A percentile compares a stretch with the other conserved stretches of the same genome.
These are phyloP conservation scores for Megalops atlanticus DNA, from an alignment of 2,113 vertebrate species.

Conservation along the genomic window DNA sequence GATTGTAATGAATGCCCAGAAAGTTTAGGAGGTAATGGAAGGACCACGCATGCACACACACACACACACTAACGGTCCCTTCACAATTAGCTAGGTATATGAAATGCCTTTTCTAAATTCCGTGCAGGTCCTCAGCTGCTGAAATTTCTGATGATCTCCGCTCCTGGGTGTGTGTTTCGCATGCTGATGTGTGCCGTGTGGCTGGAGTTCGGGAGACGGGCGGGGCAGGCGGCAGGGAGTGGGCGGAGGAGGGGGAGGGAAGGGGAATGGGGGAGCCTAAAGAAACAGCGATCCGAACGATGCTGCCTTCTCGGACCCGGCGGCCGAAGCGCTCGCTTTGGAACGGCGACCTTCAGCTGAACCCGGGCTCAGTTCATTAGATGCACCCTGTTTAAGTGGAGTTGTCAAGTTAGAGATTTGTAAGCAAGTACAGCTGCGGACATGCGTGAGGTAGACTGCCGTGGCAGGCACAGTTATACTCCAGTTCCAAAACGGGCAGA, in stretches of 20 bases:
- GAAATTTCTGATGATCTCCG: conserved; percentile 71
- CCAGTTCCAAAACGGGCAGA: neutral
- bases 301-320: neutral
- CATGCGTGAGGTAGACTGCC: neutral
- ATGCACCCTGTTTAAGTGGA: neutral
- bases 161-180: conserved; percentile 56
- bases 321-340: neutral
- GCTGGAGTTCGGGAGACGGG: conserved; percentile 42
- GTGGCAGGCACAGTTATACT: neutral
- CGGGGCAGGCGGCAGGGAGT: conserved; percentile 45
- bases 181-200: conserved; percentile 64
- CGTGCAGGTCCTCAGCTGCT: conserved; percentile 64
- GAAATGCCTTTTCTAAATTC: conserved; percentile 65
- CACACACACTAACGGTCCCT: conserved; percentile 46
- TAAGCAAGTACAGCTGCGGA: conserved; percentile 11
- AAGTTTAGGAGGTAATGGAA: neutral
- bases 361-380: conserved; percentile 15
- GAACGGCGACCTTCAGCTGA: conserved; percentile 19
- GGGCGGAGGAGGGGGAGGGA: conserved; percentile 58
- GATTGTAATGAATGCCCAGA: conserved; percentile 12
- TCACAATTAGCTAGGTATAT: conserved; percentile 56
- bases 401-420: conserved; percentile 16
- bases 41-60: neutral
- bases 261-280: conserved; percentile 36
- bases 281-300: neutral